Base-by-base conservation (phyloP, 2,113 vertebrate species). In the Recurvirostra avosetta region DNA sequence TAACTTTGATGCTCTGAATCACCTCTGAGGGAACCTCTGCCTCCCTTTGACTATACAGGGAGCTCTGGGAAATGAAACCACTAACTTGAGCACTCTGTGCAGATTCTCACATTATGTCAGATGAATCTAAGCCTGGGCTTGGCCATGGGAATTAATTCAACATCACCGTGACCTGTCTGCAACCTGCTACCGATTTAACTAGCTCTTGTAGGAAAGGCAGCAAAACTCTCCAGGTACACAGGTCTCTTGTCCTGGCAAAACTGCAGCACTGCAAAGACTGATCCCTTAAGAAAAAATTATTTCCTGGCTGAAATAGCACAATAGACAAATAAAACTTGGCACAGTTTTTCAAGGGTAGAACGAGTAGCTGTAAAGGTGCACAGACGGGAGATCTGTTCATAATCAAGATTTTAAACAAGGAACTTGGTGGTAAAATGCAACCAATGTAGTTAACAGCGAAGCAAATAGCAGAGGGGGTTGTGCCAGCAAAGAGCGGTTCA, bases 361-460 rank as follows among this genome's bases (percentile, higher is more conserved):
- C 72, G 40, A 49, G 49, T 15, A 56, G 56, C 29, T 65, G 11
- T 61, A 72, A 94, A 89, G 47, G 87, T 3, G 8, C 45, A 68
- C 34, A 36, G 25, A 18, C 25, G 47, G 55, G n/a, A 84, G 68
- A 41, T 23, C 65, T 61, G 29, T 52, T 88, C 40, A 13, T 29
- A 85, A 50, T 30, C 62, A 29, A 21, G 36, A 75, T 41, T 73
- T 77, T 73, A 75, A 82, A n/a, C 66, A 73, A 72, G 76, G 9
- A 49, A 50, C n/a, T 73, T 70, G 36, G 20, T 14, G 34, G 75
- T 32, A 73, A 75, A 81, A 49, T 20, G 25, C 30, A 58, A 71
- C 5, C 1, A 0, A 11, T 34, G 65, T 25, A 36, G 66, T 36
- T 73, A 74, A 50, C 43, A 61, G 30, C 0, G 1, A 77, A 87